Evolutionary conservation across 2,113 vertebrate species (phyloP).

Genomic region (Gambusia holbrooki): DNA sequence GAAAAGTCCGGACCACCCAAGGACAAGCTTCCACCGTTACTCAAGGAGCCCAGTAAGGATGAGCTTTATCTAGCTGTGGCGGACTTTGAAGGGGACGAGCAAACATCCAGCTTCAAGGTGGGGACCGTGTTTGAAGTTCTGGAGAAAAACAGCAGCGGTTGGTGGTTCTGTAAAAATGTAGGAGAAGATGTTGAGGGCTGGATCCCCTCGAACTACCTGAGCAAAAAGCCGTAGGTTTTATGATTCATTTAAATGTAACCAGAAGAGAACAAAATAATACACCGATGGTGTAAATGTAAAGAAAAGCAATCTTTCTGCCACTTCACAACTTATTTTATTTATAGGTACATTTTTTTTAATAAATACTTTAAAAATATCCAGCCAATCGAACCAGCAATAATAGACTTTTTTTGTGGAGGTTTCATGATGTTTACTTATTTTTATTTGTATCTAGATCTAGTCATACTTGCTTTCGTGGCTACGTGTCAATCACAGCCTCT

Average conservation of each 20-base stretch:
- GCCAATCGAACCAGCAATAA: conserved; percentile 68
- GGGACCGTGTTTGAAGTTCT: conserved; percentile 94
- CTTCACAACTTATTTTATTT: conserved; percentile 68
- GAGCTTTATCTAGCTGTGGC: conserved; percentile 93
- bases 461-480: conserved; percentile 51
- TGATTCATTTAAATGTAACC: conserved; percentile 2
- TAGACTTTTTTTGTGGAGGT: conserved; percentile 24
- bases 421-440: conserved; percentile 59
- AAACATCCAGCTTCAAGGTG: conserved; percentile 91
- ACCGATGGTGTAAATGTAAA: conserved; percentile 31
- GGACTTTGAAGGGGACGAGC: conserved; percentile 93
- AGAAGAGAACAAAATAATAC: conserved; percentile 7
- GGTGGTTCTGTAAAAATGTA: conserved; percentile 97
- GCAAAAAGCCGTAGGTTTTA: conserved; percentile 90
- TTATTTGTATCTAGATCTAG: conserved; percentile 35
- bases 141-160: conserved; percentile 92
- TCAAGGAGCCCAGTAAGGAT: conserved; percentile 82
- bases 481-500: conserved; percentile 56
- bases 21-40: conserved; percentile 71
- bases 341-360: conserved; percentile 76
- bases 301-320: conserved; percentile 64
- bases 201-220: conserved; percentile 98
- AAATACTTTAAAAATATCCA: conserved; percentile 59
- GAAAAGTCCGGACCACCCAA: conserved; percentile 85
- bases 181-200: conserved; percentile 89